These are phyloP conservation scores for Cynaeus angustus DNA, from an alignment of 2,888 invertebrate genomes.

Conservation along the genomic window DNA sequence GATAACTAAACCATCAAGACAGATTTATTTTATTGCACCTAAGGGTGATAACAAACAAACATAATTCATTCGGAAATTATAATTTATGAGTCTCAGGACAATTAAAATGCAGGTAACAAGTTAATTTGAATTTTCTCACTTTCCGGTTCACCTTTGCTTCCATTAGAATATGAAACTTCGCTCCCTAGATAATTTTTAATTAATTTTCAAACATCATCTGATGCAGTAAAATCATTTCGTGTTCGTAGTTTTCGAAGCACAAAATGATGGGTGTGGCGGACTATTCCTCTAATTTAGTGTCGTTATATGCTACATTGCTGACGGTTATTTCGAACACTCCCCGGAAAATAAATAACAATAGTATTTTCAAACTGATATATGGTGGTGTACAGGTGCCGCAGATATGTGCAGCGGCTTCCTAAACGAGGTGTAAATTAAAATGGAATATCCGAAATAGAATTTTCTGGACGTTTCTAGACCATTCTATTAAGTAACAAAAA, in stretches of 20 bases:
- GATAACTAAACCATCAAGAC: slow-evolving; percentile 8
- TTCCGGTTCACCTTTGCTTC: slow-evolving; percentile 5
- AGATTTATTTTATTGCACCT: slow-evolving; percentile 31
- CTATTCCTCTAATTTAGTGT: slow-evolving; percentile 30
- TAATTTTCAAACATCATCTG: slow-evolving; percentile 17
- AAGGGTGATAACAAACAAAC: slow-evolving; percentile 29
- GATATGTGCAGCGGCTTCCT: slow-evolving; percentile 8
- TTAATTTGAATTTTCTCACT: slow-evolving; percentile 28
- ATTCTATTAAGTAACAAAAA: too few relatives aligned
- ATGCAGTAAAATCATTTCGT: slow-evolving; percentile 1
- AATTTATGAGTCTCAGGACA: slow-evolving; percentile 22
- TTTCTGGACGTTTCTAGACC: neutral
- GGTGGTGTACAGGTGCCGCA: slow-evolving; percentile 8
- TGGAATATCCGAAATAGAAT: neutral
- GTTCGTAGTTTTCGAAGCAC: slow-evolving; percentile 3
- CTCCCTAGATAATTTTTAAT: slow-evolving; percentile 27
- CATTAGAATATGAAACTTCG: slow-evolving; percentile 16
- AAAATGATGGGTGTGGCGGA: slow-evolving; percentile 21
- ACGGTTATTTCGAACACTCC: slow-evolving; percentile 22
- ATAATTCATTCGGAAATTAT: slow-evolving; percentile 31
- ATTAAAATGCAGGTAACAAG: slow-evolving; percentile 38
- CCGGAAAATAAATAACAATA: slow-evolving; percentile 39
- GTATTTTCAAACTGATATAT: slow-evolving; percentile 25
- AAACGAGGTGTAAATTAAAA: neutral
- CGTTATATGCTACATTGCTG: slow-evolving; percentile 22